Base-by-base conservation (phyloP, 2,888 invertebrate genomes). In the Dioctria linearis region DNA sequence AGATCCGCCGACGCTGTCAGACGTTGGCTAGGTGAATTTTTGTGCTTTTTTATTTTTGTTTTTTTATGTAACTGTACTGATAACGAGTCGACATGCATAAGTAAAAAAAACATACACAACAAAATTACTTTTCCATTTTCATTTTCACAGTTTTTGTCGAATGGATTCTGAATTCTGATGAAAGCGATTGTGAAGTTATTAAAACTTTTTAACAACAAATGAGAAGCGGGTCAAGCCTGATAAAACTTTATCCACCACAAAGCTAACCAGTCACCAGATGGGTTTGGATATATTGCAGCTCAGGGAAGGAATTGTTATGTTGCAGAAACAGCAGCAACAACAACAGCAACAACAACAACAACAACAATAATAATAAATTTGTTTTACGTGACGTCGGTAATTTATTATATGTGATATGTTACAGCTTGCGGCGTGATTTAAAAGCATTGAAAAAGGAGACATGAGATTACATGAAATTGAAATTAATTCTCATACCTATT, bases 181-280 rank as follows among this genome's bases (percentile, higher is more conserved):
- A 61, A 75, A 75, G 43, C 75, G 75, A 75, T 75, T 75, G 75
- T 59, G 43, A 75, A 75, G 75, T 75, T 75, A 61, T 75, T 75
- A 75, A 75, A 75, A 59, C 75, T 75, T 75, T 75, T 75, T 59
- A 75, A 5, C 57, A 75, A 39, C 75, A 43, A 61, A 43, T 65
- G 65, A 40, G 39, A 65, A 65, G 40, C 39, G 65, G 65, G 65
- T 65, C 75, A 75, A 42, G 61, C 59, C 57, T 75, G 75, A 75
- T 61, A 75, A 59, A 75, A 75, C 61, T 75, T 61, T 61, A 8
- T 8, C 61, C 73, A 51, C 75, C 40, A 71, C 66, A 25, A 39
- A 51, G 25, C 71, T 11, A 75, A 42, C 59, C 59, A 61, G 25
- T 25, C 71, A 65, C 65, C 25, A 25, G 25, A 25, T 25, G 25